Percentiles rank a stretch among this genome's conserved stretches.
These are phyloP conservation scores for Syrmaticus mikado DNA, from an alignment of 2,113 vertebrate species.

Conservation along the genomic window DNA sequence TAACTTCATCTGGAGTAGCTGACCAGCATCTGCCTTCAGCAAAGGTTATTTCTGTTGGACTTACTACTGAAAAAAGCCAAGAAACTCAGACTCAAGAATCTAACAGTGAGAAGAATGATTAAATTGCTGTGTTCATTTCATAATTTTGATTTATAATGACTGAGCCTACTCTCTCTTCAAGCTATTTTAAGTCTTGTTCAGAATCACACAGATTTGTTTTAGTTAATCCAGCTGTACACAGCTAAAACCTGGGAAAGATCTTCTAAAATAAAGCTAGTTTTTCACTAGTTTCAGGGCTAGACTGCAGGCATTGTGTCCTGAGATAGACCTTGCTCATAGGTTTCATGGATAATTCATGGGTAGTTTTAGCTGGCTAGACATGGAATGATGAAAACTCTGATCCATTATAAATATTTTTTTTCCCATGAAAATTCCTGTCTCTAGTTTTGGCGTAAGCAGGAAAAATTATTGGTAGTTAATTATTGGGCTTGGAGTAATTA, in stretches of 20 bases:
- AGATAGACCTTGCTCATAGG: not conserved
- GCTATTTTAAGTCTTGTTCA: not conserved
- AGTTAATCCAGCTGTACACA: not conserved
- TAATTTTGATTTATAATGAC: accelerated
- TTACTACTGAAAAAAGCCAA: not conserved
- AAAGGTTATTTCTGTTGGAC: not conserved
- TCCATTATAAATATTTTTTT: not conserved
- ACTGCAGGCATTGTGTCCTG: not conserved
- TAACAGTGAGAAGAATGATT: not conserved
- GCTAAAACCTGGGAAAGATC: not conserved
- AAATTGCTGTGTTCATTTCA: not conserved
- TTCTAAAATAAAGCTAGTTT: not conserved
- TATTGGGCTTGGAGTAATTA: accelerated
- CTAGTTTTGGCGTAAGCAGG: not conserved
- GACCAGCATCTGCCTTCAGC: not conserved
- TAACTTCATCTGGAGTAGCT: not conserved
- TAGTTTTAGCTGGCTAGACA: not conserved
- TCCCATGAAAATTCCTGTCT: not conserved
- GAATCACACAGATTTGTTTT: not conserved
- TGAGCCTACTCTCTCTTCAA: not conserved
- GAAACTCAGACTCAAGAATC: not conserved
- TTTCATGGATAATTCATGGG: not conserved
- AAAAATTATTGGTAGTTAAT: not conserved
- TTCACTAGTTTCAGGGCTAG: not conserved
- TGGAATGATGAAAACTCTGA: not conserved